phyloP scores from a whole-genome alignment of 2,888 invertebrate genomes.

The Muschampia plurimacula region DNA sequence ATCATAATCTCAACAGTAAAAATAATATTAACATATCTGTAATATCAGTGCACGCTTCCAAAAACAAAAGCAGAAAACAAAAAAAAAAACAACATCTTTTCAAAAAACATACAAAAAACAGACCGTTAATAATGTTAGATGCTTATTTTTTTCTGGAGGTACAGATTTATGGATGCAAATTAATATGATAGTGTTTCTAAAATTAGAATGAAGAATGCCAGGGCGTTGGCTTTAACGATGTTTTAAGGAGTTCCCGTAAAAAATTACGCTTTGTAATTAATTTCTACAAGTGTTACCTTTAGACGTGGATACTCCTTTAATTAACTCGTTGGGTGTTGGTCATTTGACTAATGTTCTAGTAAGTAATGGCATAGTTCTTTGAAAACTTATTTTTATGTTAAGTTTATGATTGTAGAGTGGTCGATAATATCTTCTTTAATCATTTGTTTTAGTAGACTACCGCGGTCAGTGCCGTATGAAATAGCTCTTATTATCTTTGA shows the following conservation, averaged over 20 bases:
- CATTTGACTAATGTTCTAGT: not conserved
- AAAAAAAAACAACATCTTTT: too few relatives aligned
- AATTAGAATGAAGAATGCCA: not conserved
- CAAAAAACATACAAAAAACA: too few relatives aligned
- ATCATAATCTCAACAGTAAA: too few relatives aligned
- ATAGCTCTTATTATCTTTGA: too few relatives aligned
- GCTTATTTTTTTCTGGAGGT: too few relatives aligned
- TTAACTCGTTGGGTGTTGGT: conserved; percentile 3
- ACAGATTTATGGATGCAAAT: not conserved
- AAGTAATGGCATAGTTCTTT: not conserved
- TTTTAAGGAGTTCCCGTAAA: not conserved
- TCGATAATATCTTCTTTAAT: too few relatives aligned
- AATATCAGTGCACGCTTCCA: too few relatives aligned
- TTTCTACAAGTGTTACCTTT: not conserved
- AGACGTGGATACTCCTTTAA: conserved; percentile 10
- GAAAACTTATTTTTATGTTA: not conserved
- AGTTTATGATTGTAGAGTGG: not conserved
- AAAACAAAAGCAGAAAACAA: too few relatives aligned
- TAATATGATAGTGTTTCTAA: not conserved
- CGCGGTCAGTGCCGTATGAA: too few relatives aligned
- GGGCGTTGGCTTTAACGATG: conserved; percentile 5
- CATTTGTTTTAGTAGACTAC: too few relatives aligned
- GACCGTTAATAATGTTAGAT: too few relatives aligned
- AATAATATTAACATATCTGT: too few relatives aligned
- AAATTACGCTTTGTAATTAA: conserved; percentile 1